Evolutionary conservation across 92 coral and sea anemone species (phyloP).

Genomic region (Siderastrea siderea): DNA sequence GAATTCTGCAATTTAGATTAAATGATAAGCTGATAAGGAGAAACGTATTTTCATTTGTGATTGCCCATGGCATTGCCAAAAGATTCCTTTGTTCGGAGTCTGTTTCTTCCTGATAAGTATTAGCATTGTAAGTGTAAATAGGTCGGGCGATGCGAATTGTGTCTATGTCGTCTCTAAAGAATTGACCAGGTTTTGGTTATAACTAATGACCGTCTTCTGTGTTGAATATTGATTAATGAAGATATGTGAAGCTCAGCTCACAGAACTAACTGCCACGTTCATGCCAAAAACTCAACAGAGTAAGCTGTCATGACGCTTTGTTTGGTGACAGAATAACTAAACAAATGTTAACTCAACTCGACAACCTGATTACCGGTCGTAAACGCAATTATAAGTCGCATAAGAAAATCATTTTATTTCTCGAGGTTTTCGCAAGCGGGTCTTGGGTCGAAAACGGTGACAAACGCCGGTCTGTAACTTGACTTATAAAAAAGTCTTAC

Average conservation of each 20-base stretch:
- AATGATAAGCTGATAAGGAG: neutral
- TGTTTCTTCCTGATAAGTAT: neutral
- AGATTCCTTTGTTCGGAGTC: neutral
- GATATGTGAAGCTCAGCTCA: neutral
- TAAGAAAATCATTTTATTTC: neutral
- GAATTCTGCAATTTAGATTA: constrained; percentile 30
- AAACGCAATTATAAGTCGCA: neutral
- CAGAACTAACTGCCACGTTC: constrained; percentile 19
- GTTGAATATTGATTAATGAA: constrained; percentile 15
- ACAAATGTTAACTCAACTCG: constrained; percentile 29
- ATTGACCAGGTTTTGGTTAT: neutral
- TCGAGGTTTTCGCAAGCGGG: neutral
- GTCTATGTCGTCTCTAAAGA: constrained; percentile 8
- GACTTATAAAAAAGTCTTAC: neutral
- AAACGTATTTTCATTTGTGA: neutral
- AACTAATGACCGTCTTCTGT: neutral
- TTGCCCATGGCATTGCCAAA: neutral
- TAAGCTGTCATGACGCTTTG: constrained; percentile 12
- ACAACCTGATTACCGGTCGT: constrained; percentile 11
- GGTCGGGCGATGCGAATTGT: neutral
- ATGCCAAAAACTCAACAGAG: constrained; percentile 24
- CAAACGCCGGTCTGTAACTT: neutral
- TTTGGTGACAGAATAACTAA: constrained; percentile 29
- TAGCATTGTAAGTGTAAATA: neutral
- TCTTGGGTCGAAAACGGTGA: neutral